Percentiles rank a stretch among this genome's conserved stretches.
phyloP scores from a whole-genome alignment of 2,113 vertebrate species.

The Lepus americanus region DNA sequence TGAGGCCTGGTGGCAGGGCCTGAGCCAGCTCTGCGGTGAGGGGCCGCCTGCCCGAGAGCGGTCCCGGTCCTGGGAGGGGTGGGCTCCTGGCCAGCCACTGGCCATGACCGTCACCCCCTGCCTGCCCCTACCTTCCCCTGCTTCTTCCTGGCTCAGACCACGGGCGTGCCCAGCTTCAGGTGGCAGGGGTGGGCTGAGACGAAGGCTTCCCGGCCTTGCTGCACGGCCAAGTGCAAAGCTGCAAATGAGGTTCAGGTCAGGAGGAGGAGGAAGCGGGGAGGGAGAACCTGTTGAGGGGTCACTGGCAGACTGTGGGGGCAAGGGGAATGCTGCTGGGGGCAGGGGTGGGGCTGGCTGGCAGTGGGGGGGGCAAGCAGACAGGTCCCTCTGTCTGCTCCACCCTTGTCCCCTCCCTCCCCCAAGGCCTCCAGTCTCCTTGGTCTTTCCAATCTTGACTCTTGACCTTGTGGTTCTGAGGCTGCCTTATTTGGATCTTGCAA shows the following conservation, averaged over 20 bases:
- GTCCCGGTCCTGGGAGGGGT: not conserved
- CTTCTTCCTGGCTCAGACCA: not conserved
- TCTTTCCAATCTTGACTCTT: not conserved
- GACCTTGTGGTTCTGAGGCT: not conserved
- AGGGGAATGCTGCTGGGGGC: not conserved
- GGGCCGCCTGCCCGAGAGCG: fast-evolving
- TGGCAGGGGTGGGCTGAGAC: not conserved
- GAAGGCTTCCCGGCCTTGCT: not conserved
- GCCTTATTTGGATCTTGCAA: not conserved
- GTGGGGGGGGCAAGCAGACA: not conserved
- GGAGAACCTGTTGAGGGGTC: not conserved
- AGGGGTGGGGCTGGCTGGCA: no score
- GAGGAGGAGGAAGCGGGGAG: not conserved
- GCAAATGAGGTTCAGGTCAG: not conserved
- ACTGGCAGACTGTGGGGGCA: not conserved
- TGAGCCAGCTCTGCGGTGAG: fast-evolving
- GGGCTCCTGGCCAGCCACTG: not conserved
- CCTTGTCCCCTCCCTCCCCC: not conserved
- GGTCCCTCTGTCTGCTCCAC: not conserved
- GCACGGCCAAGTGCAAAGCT: not conserved
- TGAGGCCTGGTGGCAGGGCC: not conserved
- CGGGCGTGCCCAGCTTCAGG: not conserved
- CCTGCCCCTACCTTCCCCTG: not conserved
- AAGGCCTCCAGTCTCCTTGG: not conserved
- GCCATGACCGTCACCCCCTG: not conserved